Percentiles rank a stretch among this genome's conserved stretches.
Evolutionary conservation across 2,797 vertebrate genomes (phyloP).

Genomic region (Thalassophryne amazonica): DNA sequence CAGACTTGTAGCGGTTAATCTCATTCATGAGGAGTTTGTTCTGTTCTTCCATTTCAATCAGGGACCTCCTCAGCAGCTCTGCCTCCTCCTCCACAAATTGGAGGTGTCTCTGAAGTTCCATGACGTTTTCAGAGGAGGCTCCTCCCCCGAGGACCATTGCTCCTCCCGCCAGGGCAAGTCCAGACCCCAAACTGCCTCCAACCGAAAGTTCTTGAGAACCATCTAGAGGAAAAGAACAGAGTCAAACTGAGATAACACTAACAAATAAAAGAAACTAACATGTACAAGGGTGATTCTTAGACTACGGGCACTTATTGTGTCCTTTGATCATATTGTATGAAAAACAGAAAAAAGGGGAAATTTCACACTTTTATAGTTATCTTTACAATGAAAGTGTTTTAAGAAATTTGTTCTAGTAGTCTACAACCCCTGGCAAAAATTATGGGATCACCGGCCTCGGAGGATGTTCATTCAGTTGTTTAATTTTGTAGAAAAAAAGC

Average conservation of each 20-base stretch:
- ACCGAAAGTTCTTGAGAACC: slow-evolving; percentile 74
- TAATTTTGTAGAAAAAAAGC: too few species aligned
- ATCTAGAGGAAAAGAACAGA: slow-evolving; percentile 28
- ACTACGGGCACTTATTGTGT: too few species aligned
- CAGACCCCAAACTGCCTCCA: slow-evolving; percentile 71
- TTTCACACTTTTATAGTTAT: too few species aligned
- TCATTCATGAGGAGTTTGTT: slow-evolving; percentile 96
- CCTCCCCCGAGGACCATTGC: slow-evolving; percentile 63
- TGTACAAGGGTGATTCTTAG: too few species aligned
- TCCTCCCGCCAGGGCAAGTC: slow-evolving; percentile 45
- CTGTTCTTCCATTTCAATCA: slow-evolving; percentile 96
- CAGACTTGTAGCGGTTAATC: slow-evolving; percentile 91
- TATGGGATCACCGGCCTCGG: too few species aligned
- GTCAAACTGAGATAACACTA: neutral
- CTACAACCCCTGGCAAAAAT: too few species aligned
- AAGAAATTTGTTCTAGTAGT: too few species aligned
- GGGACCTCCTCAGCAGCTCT: slow-evolving; percentile 90
- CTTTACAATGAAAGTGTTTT: too few species aligned
- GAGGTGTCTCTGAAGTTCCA: slow-evolving; percentile 91
- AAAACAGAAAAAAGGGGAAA: too few species aligned
- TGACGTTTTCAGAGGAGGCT: slow-evolving; percentile 85
- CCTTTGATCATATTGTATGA: too few species aligned
- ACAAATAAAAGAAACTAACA: neutral
- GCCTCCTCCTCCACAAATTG: slow-evolving; percentile 99
- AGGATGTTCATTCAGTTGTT: too few species aligned